Conservation (phyloP, 2,888 invertebrate species). For the Cinara cedri region DNA sequence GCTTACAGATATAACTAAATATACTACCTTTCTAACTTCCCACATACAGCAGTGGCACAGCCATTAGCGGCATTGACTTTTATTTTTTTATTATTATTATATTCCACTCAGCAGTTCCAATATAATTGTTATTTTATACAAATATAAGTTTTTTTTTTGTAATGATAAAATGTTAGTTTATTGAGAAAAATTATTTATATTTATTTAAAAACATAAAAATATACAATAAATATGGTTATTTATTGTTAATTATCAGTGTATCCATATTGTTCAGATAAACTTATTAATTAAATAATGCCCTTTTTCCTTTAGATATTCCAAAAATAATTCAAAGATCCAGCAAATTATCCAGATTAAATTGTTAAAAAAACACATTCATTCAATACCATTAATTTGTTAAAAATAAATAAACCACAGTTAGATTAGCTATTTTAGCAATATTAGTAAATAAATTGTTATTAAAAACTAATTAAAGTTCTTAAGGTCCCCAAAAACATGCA, state of each 20-base stretch:
- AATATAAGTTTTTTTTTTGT: no score
- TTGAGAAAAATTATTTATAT: neutral
- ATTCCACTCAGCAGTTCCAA: no score
- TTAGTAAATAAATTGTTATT: constrained; percentile 19
- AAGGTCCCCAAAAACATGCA: constrained; percentile 23
- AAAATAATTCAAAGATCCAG: neutral
- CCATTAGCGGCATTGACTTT: no score
- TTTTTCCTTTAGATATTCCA: neutral
- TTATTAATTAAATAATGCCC: neutral
- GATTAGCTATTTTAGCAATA: constrained; percentile 15
- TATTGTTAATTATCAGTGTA: neutral
- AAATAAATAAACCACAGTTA: constrained; percentile 3
- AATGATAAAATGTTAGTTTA: no score
- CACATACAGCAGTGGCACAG: no score
- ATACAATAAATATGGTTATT: neutral
- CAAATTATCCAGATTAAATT: neutral
- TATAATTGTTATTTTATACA: no score
- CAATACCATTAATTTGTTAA: neutral
- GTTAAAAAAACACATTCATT: neutral
- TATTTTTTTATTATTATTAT: no score
- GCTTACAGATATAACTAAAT: no score
- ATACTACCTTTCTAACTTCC: no score
- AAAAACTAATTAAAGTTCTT: neutral
- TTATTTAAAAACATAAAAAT: neutral
- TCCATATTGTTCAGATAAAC: neutral